These are phyloP conservation scores for Ophion obscuratus DNA, from an alignment of 2,888 invertebrate genomes.

Conservation along the genomic window DNA sequence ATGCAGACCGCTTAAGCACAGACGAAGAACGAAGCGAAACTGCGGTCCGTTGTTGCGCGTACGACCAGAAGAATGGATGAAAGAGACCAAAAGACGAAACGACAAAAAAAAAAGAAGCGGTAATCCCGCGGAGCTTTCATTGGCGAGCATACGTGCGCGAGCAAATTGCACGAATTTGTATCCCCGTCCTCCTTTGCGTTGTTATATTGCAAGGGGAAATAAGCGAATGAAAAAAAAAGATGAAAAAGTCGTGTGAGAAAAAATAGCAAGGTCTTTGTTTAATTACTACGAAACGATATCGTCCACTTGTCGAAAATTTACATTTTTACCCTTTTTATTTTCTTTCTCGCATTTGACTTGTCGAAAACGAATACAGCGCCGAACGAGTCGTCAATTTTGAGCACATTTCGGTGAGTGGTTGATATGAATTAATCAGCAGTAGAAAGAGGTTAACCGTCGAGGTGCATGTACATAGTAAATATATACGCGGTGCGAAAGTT, in stretches of 20 bases:
- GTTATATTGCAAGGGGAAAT: neutral
- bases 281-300: neutral
- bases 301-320: neutral
- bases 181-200: slow-evolving; percentile 10
- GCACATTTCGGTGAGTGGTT: neutral
- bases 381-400: neutral
- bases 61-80: neutral
- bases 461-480: neutral
- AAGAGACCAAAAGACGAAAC: neutral
- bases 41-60: slow-evolving; percentile 4
- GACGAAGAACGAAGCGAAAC: slow-evolving; percentile 54
- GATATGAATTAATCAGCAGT: neutral
- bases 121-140: slow-evolving; percentile 25
- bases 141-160: slow-evolving; percentile 46
- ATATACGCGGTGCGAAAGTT: neutral
- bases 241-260: neutral
- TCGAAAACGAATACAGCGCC: neutral
- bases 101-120: neutral
- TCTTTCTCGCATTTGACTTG: neutral
- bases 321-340: neutral
- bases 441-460: neutral
- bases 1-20: neutral
- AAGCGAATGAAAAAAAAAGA: neutral
- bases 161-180: slow-evolving; percentile 63
- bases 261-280: neutral